Evolutionary conservation across 2,113 vertebrate genomes (phyloP).

Genomic region (Cynocephalus volans): DNA sequence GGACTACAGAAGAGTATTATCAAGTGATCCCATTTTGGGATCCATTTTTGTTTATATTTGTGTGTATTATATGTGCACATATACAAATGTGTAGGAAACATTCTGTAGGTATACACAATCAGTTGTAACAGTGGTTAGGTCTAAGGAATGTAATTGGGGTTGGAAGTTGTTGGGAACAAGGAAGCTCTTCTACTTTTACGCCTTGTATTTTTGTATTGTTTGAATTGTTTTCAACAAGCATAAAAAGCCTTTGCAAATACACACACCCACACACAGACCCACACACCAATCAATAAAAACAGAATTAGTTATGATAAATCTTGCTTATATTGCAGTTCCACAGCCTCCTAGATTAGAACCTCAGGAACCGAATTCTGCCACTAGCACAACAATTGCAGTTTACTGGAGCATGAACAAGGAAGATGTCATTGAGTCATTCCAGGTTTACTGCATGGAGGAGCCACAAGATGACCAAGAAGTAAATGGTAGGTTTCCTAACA

Average conservation of each 20-base stretch:
- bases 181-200: background rate
- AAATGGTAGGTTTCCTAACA: conserved; percentile 79
- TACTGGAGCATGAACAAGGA: conserved; percentile 95
- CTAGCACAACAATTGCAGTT: conserved; percentile 94
- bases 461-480: conserved; percentile 91
- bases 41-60: background rate
- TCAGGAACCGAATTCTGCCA: conserved; percentile 96
- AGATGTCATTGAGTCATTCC: conserved; percentile 96
- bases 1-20: background rate
- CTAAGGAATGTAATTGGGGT: background rate
- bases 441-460: conserved; percentile 98
- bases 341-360: conserved; percentile 93
- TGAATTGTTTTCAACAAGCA: background rate
- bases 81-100: background rate
- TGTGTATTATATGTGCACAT: background rate
- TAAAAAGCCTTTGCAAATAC: conserved; percentile 28
- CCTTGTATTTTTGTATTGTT: conserved; percentile 18
- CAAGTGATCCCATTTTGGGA: background rate
- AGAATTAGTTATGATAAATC: conserved; percentile 1
- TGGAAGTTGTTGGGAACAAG: background rate
- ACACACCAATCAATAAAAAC: background rate
- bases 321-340: conserved; percentile 90
- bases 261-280: background rate
- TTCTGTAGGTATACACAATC: background rate
- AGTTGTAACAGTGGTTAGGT: background rate